Conservation (phyloP, 2,797 vertebrate species). For the Gouania willdenowi region DNA sequence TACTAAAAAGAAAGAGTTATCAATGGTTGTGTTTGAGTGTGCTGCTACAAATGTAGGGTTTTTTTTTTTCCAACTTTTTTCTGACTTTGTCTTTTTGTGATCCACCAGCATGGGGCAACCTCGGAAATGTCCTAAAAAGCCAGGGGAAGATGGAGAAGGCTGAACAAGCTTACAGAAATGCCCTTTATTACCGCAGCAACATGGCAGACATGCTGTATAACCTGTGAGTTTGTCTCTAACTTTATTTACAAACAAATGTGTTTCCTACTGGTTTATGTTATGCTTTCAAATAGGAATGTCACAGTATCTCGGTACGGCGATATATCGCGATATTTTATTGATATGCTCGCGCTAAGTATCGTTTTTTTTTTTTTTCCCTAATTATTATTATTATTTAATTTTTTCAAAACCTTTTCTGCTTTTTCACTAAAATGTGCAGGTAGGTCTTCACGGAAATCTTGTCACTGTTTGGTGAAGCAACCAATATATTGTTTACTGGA, state of each 20-base stretch:
- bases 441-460: too few relatives aligned
- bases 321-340: too few relatives aligned
- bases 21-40: constrained; percentile 9
- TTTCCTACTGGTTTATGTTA: too few relatives aligned
- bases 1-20: constrained; percentile 27
- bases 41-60: constrained; percentile 7
- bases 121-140: constrained; percentile 98
- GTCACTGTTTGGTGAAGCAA: too few relatives aligned
- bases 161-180: constrained; percentile 94
- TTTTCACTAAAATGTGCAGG: too few relatives aligned
- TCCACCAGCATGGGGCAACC: constrained; percentile 95
- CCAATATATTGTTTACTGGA: too few relatives aligned
- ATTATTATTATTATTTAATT: neutral
- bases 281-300: too few relatives aligned
- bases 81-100: too few relatives aligned
- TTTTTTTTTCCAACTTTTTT: constrained; percentile 8
- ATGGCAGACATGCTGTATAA: constrained; percentile 99
- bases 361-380: neutral
- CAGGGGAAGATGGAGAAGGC: constrained; percentile 94
- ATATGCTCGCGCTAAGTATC: too few relatives aligned
- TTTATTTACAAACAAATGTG: too few relatives aligned
- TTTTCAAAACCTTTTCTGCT: too few relatives aligned
- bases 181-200: constrained; percentile 97
- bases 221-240: constrained; percentile 79
- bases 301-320: too few relatives aligned